phyloP scores from a whole-genome alignment of 92 coral and sea anemone genomes.

The Bergia puertoricense region DNA sequence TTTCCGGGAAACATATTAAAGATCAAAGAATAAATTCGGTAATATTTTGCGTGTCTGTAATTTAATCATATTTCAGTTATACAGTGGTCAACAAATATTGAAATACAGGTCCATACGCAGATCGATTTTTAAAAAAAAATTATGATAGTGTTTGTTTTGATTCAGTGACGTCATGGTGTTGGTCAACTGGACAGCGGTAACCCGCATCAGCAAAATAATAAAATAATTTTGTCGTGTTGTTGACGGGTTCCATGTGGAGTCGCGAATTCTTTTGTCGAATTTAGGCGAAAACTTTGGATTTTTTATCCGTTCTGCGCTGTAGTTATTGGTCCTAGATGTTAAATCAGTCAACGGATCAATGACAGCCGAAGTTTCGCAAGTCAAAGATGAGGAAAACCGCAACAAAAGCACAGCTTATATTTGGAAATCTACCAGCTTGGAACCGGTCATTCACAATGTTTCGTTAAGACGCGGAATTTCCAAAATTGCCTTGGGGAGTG shows the following conservation, averaged over 20 bases:
- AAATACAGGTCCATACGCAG: too few species aligned
- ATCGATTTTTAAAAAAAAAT: too few species aligned
- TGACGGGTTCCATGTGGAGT: constrained; percentile 30
- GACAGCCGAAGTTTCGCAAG: constrained; percentile 37
- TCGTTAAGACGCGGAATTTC: constrained; percentile 79
- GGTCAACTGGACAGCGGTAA: constrained; percentile 31
- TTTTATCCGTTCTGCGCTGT: constrained; percentile 8
- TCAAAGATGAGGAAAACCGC: constrained; percentile 58
- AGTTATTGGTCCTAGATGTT: constrained; percentile 1
- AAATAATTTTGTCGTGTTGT: constrained; percentile 24
- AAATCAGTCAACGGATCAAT: not conserved
- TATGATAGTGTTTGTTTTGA: too few species aligned
- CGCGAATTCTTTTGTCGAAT: constrained; percentile 20
- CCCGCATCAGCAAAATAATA: constrained; percentile 39
- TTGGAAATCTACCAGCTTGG: constrained; percentile 93
- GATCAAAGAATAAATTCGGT: too few species aligned
- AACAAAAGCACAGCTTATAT: constrained; percentile 82
- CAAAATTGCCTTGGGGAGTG: constrained; percentile 85
- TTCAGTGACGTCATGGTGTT: constrained; percentile 15
- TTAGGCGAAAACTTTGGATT: not conserved
- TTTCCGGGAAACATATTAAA: too few species aligned
- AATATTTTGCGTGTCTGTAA: too few species aligned
- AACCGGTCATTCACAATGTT: constrained; percentile 70
- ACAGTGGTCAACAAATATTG: too few species aligned
- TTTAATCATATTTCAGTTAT: too few species aligned